Percentiles rank a stretch among this genome's conserved stretches.
These are phyloP conservation scores for Hormaphis cornu DNA, from an alignment of 1,140 invertebrate species.

Conservation along the genomic window DNA sequence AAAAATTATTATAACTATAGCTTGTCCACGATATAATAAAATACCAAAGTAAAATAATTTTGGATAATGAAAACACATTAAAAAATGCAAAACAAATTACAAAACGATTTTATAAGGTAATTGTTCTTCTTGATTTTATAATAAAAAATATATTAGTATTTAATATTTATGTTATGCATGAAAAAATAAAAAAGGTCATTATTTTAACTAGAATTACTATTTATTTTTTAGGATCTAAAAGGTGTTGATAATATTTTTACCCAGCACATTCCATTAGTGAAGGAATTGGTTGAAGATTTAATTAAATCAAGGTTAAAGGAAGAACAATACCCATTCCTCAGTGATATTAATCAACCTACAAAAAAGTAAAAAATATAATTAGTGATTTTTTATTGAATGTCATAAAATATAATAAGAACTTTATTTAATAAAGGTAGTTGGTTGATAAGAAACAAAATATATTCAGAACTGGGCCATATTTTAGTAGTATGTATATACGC, in stretches of 20 bases:
- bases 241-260: slow-evolving; percentile 97
- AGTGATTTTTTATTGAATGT: too few relatives aligned
- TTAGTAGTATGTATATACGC: too few relatives aligned
- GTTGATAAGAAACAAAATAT: too few relatives aligned
- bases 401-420: too few relatives aligned
- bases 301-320: slow-evolving; percentile 78
- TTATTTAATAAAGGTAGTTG: too few relatives aligned
- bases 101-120: slow-evolving; percentile 77
- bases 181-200: neutral
- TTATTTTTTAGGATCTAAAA: slow-evolving; percentile 56
- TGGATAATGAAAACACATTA: slow-evolving; percentile 70
- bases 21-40: slow-evolving; percentile 64
- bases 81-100: slow-evolving; percentile 84
- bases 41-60: slow-evolving; percentile 70
- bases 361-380: slow-evolving; percentile 33
- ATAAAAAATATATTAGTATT: neutral
- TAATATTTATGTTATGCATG: neutral
- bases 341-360: slow-evolving; percentile 41
- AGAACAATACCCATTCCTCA: slow-evolving; percentile 70
- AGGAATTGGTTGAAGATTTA: slow-evolving; percentile 77
- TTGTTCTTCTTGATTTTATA: neutral
- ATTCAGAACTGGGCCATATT: too few relatives aligned
- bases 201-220: neutral
- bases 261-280: slow-evolving; percentile 80
- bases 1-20: slow-evolving; percentile 41